phyloP scores from a whole-genome alignment of 1,140 invertebrate genomes.

The Drosophila repleta region DNA sequence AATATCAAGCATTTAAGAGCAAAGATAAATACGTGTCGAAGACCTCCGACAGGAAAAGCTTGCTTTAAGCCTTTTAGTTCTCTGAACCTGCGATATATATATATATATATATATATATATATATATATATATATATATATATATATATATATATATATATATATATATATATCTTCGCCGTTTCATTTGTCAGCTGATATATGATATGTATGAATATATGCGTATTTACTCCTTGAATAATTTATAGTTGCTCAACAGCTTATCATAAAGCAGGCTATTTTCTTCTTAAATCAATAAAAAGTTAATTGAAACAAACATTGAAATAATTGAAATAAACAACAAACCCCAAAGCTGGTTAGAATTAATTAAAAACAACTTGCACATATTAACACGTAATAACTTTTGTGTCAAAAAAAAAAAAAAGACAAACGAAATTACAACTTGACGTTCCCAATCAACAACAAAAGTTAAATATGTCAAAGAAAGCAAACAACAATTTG shows the following conservation, averaged over 20 bases:
- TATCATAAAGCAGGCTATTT: not conserved
- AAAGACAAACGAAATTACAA: too few species aligned
- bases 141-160: not conserved
- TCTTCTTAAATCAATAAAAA: not conserved
- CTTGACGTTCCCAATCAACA: slow-evolving; percentile 26
- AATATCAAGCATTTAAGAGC: not conserved
- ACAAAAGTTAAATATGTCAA: slow-evolving; percentile 33
- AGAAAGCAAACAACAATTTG: slow-evolving; percentile 42
- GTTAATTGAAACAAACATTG: slow-evolving; percentile 16
- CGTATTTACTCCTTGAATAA: not conserved
- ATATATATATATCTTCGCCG: not conserved
- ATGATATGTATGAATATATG: slow-evolving; percentile 1
- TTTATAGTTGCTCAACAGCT: not conserved
- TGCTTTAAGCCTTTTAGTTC: slow-evolving; percentile 27
- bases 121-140: not conserved
- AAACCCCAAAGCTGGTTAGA: slow-evolving; percentile 17
- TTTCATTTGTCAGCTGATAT: not conserved
- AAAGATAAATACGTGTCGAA: not conserved
- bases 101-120: not conserved
- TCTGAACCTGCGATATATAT: slow-evolving; percentile 15
- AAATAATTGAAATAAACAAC: not conserved
- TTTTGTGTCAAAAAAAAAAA: slow-evolving; percentile 58
- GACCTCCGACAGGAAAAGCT: not conserved
- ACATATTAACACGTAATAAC: slow-evolving; percentile 72
- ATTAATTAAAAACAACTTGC: slow-evolving; percentile 40